Evolutionary conservation across 2,888 invertebrate genomes (phyloP), one percentile per base, ranked within the genome.

Genomic region (Volucella bombylans): DNA sequence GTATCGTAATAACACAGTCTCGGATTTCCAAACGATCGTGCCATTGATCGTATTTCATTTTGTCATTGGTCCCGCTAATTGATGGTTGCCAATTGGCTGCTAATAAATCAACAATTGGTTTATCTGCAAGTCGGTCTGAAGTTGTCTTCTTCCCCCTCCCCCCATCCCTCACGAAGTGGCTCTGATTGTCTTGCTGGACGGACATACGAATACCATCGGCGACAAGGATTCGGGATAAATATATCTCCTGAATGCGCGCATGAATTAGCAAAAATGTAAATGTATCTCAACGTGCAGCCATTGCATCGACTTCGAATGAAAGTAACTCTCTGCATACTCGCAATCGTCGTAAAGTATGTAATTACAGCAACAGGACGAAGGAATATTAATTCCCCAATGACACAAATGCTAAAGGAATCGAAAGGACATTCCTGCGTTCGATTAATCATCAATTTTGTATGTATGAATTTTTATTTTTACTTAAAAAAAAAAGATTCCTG

Each of bases 1-100:
- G 31, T 6, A 31, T 31, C 31, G 64, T 87, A 87, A 87, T 87
- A 86, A 87, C 52, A 87, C 65, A 87, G 86, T 87, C 76, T 87
- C 87, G 87, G 73, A 76, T 87, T 86, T 86, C 87, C 62, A 81
- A 83, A 74, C 82, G 86, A 83, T 81, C 86, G 78, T 79, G 85
- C 80, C 85, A 81, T 86, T 78, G 83, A 87, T 87, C 87, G 87
- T 87, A 87, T 87, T 87, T 87, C 87, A 87, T 87, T 87, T 87
- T 87, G 87, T 87, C 87, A 87, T 87, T 87, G 87, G 78, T 49
- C 50, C 76, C 67, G 68, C 87, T 87, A 87, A 87, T 87, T 87
- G 87, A 87, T 87, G 87, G 87, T 87, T 87, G 79, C 86, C 83
- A 87, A 87, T 85, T 87, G 87, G 78, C 77, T 55, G 68, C 65